Evolutionary conservation across 2,797 vertebrate species (phyloP).

Genomic region (Nothura maculosa): DNA sequence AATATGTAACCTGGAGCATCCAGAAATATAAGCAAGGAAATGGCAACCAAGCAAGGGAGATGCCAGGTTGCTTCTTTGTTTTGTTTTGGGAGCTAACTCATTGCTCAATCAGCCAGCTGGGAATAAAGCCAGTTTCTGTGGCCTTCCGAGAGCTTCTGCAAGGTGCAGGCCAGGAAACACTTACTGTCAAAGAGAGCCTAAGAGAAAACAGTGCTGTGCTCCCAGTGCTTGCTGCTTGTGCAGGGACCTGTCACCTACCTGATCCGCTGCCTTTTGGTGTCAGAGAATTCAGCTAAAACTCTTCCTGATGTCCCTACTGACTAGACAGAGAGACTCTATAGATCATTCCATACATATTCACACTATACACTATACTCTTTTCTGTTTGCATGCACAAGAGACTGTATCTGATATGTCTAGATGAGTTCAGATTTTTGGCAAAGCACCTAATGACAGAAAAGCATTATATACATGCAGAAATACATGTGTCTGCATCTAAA

Average conservation of each 20-base stretch:
- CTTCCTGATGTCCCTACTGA: background rate
- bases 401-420: background rate
- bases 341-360: background rate
- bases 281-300: background rate
- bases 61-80: background rate
- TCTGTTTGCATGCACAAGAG: background rate
- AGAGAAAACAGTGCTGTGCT: background rate
- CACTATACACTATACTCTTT: background rate
- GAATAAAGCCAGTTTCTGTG: slow-evolving; percentile 24
- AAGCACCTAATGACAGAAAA: slow-evolving; percentile 25
- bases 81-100: background rate
- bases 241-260: background rate
- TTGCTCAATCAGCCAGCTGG: slow-evolving; percentile 38
- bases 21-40: background rate
- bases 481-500: slow-evolving; percentile 38
- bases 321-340: background rate
- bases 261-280: no score
- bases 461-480: slow-evolving; percentile 15
- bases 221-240: background rate
- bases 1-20: background rate
- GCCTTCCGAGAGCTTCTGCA: slow-evolving; percentile 32
- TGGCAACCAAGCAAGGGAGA: background rate
- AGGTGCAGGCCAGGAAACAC: slow-evolving; percentile 35
- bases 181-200: background rate
- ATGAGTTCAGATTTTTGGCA: slow-evolving; percentile 46